Conservation (phyloP, 2,113 vertebrate species). For the Epinephelus moara region DNA sequence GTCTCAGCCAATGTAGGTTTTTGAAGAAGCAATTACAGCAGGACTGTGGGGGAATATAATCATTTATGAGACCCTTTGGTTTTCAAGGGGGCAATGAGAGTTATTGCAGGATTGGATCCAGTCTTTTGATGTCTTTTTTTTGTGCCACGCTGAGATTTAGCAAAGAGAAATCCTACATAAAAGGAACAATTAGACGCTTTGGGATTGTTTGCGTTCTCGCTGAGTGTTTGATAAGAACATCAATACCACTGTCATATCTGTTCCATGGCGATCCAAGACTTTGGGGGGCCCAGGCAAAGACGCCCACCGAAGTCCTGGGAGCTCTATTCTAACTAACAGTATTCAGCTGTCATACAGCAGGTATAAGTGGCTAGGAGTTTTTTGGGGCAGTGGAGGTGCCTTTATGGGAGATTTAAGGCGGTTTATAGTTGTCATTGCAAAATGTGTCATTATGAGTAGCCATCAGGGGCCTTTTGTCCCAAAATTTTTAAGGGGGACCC, state of each 20-base stretch:
- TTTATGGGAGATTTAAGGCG: too few relatives aligned
- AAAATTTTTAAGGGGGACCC: too few relatives aligned
- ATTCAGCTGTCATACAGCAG: too few relatives aligned
- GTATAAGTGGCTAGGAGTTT: too few relatives aligned
- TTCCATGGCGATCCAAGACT: not conserved
- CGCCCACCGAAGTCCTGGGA: too few relatives aligned
- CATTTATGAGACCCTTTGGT: slow-evolving; percentile 28
- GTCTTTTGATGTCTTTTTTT: not conserved
- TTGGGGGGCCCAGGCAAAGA: too few relatives aligned
- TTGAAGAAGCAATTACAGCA: slow-evolving; percentile 45
- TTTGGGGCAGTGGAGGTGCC: too few relatives aligned
- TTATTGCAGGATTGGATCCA: not conserved
- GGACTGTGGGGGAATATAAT: slow-evolving; percentile 7
- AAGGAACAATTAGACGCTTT: not conserved
- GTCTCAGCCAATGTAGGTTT: slow-evolving; percentile 13
- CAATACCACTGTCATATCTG: not conserved
- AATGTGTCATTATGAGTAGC: too few relatives aligned
- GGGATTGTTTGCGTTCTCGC: not conserved
- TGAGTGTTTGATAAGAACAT: not conserved
- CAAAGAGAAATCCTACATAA: not conserved
- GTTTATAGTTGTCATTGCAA: too few relatives aligned
- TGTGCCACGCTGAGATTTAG: not conserved
- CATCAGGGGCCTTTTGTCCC: too few relatives aligned
- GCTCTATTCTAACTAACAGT: too few relatives aligned
- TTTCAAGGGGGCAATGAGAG: slow-evolving; percentile 17